Conservation (phyloP, 2,888 invertebrate species). For the Unio pictorum region DNA sequence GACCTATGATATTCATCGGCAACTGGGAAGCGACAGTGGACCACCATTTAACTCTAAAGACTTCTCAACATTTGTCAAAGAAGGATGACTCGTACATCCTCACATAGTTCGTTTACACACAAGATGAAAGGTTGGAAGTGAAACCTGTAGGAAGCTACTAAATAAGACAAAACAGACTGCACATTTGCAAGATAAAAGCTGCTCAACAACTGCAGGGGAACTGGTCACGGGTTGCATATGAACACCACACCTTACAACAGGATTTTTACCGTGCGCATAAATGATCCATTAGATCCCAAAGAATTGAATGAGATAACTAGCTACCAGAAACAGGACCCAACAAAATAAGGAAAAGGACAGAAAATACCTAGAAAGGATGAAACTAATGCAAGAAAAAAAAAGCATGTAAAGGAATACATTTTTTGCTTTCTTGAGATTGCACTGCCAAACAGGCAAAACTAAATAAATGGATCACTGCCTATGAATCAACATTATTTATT, state of each 20-base stretch:
- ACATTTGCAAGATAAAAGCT: too few relatives aligned
- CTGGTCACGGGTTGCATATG: constrained; percentile 17
- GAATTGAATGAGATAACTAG: too few relatives aligned
- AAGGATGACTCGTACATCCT: constrained; percentile 16
- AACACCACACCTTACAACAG: constrained; percentile 18
- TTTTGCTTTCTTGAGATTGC: too few relatives aligned
- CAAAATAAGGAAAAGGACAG: too few relatives aligned
- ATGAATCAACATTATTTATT: too few relatives aligned
- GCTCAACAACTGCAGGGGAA: neutral
- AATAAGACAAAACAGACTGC: neutral
- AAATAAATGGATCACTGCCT: too few relatives aligned
- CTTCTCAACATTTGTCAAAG: constrained; percentile 9
- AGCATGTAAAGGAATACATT: too few relatives aligned
- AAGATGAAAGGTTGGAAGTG: constrained; percentile 12
- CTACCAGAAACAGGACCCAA: too few relatives aligned
- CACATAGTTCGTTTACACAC: constrained; percentile 9
- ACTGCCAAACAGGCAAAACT: too few relatives aligned
- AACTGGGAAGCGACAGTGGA: constrained; percentile 14
- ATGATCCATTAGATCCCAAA: too few relatives aligned
- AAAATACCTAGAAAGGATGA: too few relatives aligned
- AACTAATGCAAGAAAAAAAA: too few relatives aligned
- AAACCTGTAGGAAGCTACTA: constrained; percentile 11
- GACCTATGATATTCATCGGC: constrained; percentile 10
- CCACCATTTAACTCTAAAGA: constrained; percentile 19
- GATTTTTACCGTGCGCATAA: constrained; percentile 9